phyloP scores from a whole-genome alignment of 1,140 invertebrate genomes.

The Aphelinus certus region DNA sequence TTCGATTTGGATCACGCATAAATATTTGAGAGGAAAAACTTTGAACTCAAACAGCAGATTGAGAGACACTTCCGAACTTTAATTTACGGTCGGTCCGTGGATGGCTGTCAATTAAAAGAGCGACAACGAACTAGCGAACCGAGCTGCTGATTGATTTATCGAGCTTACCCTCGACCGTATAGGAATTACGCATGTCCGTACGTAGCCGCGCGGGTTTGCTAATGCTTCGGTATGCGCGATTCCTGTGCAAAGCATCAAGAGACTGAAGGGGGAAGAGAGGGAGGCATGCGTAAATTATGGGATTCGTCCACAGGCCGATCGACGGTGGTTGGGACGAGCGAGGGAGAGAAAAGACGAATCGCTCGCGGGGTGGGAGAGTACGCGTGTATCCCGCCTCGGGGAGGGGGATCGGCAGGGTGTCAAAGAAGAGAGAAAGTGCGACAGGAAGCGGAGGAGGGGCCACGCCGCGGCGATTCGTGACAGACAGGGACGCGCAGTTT shows the following conservation, averaged over 20 bases:
- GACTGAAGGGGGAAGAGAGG: background rate
- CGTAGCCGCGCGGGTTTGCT: too few species aligned
- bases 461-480: conserved; percentile 45
- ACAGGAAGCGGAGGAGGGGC: conserved; percentile 46
- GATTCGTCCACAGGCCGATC: background rate
- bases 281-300: conserved; percentile 42
- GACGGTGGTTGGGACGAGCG: background rate
- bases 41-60: too few species aligned
- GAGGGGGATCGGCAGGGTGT: conserved; percentile 31
- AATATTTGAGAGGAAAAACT: too few species aligned
- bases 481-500: conserved; percentile 62
- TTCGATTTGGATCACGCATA: too few species aligned
- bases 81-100: too few species aligned
- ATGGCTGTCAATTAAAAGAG: background rate
- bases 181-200: background rate
- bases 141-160: background rate
- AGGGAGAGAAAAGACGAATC: conserved; percentile 7
- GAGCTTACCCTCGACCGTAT: background rate
- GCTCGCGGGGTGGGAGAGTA: background rate
- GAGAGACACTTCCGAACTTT: too few species aligned
- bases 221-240: too few species aligned
- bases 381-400: background rate
- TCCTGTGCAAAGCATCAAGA: too few species aligned
- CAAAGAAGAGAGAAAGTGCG: conserved; percentile 48
- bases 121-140: background rate